A percentile compares a stretch with the other conserved stretches of the same genome.
Conservation (phyloP, 2,888 invertebrate species). For the Halictus quadricinctus region DNA sequence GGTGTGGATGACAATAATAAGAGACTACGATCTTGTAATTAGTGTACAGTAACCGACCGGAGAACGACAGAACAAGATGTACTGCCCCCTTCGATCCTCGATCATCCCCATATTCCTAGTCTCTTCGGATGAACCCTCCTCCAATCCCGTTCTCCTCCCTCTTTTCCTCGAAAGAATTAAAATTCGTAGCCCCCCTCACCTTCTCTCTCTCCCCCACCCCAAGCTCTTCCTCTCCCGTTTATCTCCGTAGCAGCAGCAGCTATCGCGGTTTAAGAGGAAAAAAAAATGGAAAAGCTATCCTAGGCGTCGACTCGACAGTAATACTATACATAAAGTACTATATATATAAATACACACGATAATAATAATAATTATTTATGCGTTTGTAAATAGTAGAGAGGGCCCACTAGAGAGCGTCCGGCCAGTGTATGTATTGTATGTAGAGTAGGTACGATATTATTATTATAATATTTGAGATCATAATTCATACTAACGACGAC, state of each 20-base stretch:
- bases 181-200: conserved; percentile 47
- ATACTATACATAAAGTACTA: conserved; percentile 72
- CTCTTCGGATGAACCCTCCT: conserved; percentile 22
- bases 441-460: conserved; percentile 79
- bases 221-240: conserved; percentile 22
- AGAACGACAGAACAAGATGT: conserved; percentile 53
- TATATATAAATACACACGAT: conserved; percentile 75
- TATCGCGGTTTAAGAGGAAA: conserved; percentile 55
- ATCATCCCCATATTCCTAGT: conserved; percentile 14
- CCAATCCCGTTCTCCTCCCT: neutral
- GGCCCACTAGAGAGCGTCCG: conserved; percentile 75
- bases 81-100: conserved; percentile 24
- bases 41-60: conserved; percentile 79
- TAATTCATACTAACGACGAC: conserved; percentile 77
- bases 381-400: conserved; percentile 82
- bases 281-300: conserved; percentile 50
- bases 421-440: conserved; percentile 82
- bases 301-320: conserved; percentile 67
- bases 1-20: conserved; percentile 79
- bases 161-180: conserved; percentile 13
- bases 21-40: conserved; percentile 80
- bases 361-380: conserved; percentile 81
- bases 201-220: neutral
- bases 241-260: conserved; percentile 58
- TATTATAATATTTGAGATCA: conserved; percentile 72